These are phyloP conservation scores for Smithornis capensis DNA, from an alignment of 2,113 vertebrate genomes.

Conservation along the genomic window DNA sequence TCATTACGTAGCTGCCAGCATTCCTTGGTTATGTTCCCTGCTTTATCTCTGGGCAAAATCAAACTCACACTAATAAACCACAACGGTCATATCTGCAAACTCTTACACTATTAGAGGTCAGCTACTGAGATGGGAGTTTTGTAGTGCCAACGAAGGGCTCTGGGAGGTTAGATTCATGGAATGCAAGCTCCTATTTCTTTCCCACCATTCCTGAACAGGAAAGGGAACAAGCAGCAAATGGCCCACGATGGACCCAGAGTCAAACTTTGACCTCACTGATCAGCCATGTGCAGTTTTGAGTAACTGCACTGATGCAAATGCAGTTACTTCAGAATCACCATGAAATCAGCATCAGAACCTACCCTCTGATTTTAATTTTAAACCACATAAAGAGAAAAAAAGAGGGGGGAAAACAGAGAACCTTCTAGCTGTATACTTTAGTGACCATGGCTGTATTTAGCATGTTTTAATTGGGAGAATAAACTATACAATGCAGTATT, in stretches of 20 bases:
- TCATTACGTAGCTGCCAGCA: neutral
- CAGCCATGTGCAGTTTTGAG: neutral
- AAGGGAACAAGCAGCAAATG: neutral
- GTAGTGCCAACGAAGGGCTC: neutral
- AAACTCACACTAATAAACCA: neutral
- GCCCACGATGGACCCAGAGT: neutral
- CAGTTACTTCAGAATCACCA: neutral
- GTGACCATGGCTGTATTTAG: neutral
- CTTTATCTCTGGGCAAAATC: neutral
- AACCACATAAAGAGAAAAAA: neutral
- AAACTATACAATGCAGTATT: rapidly evolving
- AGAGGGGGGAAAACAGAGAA: neutral
- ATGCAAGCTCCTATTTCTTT: neutral
- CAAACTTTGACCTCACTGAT: neutral
- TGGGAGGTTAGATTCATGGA: neutral
- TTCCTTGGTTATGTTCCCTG: neutral
- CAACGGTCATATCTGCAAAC: neutral
- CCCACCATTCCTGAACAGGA: neutral
- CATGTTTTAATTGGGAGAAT: neutral
- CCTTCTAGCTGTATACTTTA: neutral
- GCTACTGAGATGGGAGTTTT: neutral
- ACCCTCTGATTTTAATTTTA: neutral
- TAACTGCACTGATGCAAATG: neutral
- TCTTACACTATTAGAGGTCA: neutral
- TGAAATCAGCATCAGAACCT: neutral